Evolutionary conservation across 2,797 vertebrate genomes (phyloP), one percentile per base, ranked within the genome.

Genomic region (Ctenochaetus hawaiiensis): DNA sequence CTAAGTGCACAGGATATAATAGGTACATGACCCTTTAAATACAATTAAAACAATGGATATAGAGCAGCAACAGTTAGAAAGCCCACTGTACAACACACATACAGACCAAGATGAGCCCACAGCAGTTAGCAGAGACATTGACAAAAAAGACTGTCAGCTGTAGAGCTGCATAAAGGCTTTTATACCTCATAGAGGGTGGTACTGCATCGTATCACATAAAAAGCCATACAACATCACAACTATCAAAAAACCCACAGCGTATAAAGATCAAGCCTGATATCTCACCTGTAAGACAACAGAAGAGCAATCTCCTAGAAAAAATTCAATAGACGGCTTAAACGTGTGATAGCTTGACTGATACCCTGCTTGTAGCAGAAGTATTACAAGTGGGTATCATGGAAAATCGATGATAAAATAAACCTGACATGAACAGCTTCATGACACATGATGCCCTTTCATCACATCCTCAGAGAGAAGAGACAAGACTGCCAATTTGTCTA

Each of bases 141-240:
- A 48, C 51, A 62, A 56, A 11, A 37, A 18, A 43, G 30, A 23
- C 77, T 17, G 7, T 30, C 14, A 30, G 71, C 67, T 23, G 58
- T n/a, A 45, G 12, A 67, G 63, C 51, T 54, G n/a, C 59, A 54
- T 43, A 20, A 48, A 48, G 64, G 53, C 34, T 57, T 69, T 23
- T 69, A 45, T n/a, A 13, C 26, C 13, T 4, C 17, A 17, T 54
- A 37, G 26, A 51, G 23, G 34, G 11, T 56, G 59, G 7, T 68
- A 18, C 23, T 10, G 14, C 48, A 63, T 58, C 17, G 54, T 47
- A 60, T 52, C n/a, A 47, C 23, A 49, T 62, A 30, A 52, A 66
- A 72, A 73, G 59, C 65, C 30, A 44, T 20, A 20, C 17, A 51
- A 71, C 61, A 59, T 66, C 22, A 65, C 39, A 49, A 61, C 57